A percentile compares a stretch with the other conserved stretches of the same genome.
These are phyloP conservation scores for Zaprionus gabonicus DNA, from an alignment of 1,140 invertebrate genomes.

Conservation along the genomic window DNA sequence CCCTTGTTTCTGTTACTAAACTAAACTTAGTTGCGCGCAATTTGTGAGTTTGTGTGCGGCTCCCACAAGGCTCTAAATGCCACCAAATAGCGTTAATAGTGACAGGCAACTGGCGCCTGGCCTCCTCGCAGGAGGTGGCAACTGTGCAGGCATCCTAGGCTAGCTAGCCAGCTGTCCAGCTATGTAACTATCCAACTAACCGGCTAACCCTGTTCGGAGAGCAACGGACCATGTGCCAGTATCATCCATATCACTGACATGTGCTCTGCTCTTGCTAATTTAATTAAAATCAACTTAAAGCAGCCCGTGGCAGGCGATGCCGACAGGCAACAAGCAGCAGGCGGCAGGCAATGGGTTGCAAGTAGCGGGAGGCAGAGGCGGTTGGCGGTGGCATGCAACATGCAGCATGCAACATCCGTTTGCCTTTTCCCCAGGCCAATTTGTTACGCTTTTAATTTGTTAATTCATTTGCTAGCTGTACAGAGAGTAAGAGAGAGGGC, in stretches of 20 bases:
- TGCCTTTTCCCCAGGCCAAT: constrained; percentile 58
- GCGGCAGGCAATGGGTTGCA: neutral
- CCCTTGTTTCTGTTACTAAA: neutral
- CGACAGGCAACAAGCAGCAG: constrained; percentile 3
- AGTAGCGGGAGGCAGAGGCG: neutral
- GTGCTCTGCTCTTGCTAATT: constrained; percentile 67
- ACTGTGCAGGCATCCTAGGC: neutral
- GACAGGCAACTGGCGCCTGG: neutral
- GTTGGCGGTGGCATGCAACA: constrained; percentile 37
- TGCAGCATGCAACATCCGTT: constrained; percentile 39
- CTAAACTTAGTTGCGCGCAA: neutral
- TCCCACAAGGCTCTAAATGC: constrained; percentile 15
- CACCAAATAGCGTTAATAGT: constrained; percentile 9
- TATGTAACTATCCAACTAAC: neutral
- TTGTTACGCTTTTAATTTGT: constrained; percentile 81
- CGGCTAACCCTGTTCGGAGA: constrained; percentile 7
- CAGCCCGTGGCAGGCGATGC: constrained; percentile 32
- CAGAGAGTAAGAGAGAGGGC: neutral
- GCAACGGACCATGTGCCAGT: constrained; percentile 17
- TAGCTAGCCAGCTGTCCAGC: neutral
- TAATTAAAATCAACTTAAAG: constrained; percentile 80
- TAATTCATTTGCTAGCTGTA: constrained; percentile 74
- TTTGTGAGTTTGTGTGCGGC: neutral
- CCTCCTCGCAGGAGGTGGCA: neutral
- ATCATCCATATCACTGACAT: constrained; percentile 64